phyloP scores from a whole-genome alignment of 1,140 invertebrate species.

The Drosophila melanogaster region Release_6_plus_ISO1_MT NT_033777.3:9195501-9196000 shows the following conservation, averaged over 20 bases:
- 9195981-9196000: conserved; percentile 60
- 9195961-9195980: conserved; percentile 25
- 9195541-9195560: not conserved
- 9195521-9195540: conserved; percentile 14
- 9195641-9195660: conserved; percentile 21
- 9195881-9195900: conserved; percentile 43
- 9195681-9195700: conserved; percentile 30
- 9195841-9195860: conserved; percentile 9
- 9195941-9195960: conserved; percentile 56
- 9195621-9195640: conserved; percentile 45
- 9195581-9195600: conserved; percentile 43
- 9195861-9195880: conserved; percentile 24
- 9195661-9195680: conserved; percentile 53
- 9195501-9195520: conserved; percentile 35
- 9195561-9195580: conserved; percentile 2
- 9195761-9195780: conserved; percentile 35
- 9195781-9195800: conserved; percentile 30
- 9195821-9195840: conserved; percentile 67
- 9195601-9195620: conserved; percentile 14
- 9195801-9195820: conserved; percentile 59
- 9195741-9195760: conserved; percentile 10
- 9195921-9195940: conserved; percentile 67
- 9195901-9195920: conserved; percentile 78
- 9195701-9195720: conserved; percentile 11
- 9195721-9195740: conserved; percentile 17